Conservation (phyloP, 2,113 vertebrate genomes). For the Chiloscyllium plagiosum region DNA sequence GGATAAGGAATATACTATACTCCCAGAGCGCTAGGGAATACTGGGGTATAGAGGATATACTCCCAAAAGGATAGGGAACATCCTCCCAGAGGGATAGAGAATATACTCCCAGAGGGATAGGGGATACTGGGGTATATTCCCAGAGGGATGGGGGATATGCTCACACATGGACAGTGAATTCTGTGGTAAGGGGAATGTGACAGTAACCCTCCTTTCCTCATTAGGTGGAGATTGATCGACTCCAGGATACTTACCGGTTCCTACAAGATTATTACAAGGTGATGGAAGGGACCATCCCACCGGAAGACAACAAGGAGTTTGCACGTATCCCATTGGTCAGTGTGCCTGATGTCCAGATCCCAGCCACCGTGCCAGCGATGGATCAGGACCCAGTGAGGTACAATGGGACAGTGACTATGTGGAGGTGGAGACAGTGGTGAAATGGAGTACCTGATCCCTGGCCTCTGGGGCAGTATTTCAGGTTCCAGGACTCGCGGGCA, state of each 20-base stretch:
- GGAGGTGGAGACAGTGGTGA: not conserved
- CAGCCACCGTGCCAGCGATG: not conserved
- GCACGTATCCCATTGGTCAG: slow-evolving; percentile 61
- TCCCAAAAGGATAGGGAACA: too few relatives aligned
- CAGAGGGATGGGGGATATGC: too few relatives aligned
- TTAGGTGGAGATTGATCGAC: slow-evolving; percentile 77
- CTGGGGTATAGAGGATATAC: too few relatives aligned
- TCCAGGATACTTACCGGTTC: slow-evolving; percentile 69
- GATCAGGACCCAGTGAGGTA: not conserved
- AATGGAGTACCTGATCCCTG: not conserved
- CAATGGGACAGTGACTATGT: not conserved
- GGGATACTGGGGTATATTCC: too few relatives aligned
- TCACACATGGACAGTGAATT: not conserved
- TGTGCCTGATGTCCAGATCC: slow-evolving; percentile 39
- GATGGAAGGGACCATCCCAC: slow-evolving; percentile 60
- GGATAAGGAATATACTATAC: too few relatives aligned
- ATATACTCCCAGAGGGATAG: too few relatives aligned
- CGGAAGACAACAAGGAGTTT: slow-evolving; percentile 48
- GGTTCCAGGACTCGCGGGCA: not conserved
- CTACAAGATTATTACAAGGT: slow-evolving; percentile 74
- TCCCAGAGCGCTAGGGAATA: too few relatives aligned
- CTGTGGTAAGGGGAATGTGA: not conserved
- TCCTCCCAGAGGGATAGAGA: too few relatives aligned
- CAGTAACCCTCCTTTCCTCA: slow-evolving; percentile 36
- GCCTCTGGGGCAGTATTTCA: not conserved